Evolutionary conservation across 2,888 invertebrate species (phyloP).

Genomic region (Drosophila mimetica): DNA sequence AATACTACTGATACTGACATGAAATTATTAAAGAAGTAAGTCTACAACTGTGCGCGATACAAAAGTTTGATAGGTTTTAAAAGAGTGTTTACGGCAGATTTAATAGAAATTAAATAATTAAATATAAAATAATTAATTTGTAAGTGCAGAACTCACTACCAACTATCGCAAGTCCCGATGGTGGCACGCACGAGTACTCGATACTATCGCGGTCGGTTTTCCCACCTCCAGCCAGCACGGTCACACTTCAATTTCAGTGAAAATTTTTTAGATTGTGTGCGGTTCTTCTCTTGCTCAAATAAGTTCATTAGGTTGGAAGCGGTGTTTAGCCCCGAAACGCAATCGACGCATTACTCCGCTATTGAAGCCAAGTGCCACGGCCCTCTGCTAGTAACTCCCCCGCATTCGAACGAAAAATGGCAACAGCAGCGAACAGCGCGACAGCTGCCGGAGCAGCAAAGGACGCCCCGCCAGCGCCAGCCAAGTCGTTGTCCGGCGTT

Average conservation of each 20-base stretch:
- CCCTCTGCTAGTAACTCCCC: constrained; percentile 76
- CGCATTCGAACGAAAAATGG: constrained; percentile 62
- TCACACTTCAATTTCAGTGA: constrained; percentile 7
- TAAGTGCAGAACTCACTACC: no score
- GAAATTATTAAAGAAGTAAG: no score
- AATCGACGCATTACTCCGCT: constrained; percentile 62
- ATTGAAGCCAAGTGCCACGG: constrained; percentile 62
- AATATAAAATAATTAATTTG: no score
- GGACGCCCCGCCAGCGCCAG: constrained; percentile 72
- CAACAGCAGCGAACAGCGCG: constrained; percentile 78
- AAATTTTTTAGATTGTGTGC: constrained; percentile 44
- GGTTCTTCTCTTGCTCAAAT: constrained; percentile 72
- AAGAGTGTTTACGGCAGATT: no score
- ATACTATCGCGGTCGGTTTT: background rate
- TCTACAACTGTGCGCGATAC: no score
- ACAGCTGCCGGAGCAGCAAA: constrained; percentile 81
- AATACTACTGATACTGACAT: no score
- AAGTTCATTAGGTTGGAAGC: constrained; percentile 76
- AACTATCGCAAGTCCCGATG: no score
- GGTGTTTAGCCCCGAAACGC: constrained; percentile 62
- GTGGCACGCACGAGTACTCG: background rate
- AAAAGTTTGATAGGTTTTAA: no score
- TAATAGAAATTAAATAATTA: no score
- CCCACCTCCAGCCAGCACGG: constrained; percentile 4
- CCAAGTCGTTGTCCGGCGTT: constrained; percentile 80